Percentiles rank a stretch among this genome's conserved stretches.
phyloP scores from a whole-genome alignment of 2,113 vertebrate species.

The Podilymbus podiceps region DNA sequence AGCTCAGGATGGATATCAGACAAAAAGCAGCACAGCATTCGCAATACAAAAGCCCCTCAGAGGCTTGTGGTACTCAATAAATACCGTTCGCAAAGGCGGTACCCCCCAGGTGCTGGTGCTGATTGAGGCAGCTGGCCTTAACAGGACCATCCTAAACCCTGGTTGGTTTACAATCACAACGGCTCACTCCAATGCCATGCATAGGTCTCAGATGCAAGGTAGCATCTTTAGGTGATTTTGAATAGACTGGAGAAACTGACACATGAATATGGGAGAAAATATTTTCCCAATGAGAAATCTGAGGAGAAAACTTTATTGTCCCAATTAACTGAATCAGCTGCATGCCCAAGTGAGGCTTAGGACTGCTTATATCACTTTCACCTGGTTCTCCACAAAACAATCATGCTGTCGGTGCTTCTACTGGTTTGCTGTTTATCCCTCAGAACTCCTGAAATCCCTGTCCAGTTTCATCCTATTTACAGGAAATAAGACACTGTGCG shows the following conservation, averaged over 20 bases:
- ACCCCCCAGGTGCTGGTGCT: background rate
- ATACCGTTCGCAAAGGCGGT: background rate
- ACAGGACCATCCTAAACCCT: accelerated
- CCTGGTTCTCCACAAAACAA: background rate
- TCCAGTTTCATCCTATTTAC: background rate
- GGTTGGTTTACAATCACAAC: background rate
- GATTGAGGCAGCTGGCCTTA: background rate
- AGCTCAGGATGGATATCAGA: accelerated
- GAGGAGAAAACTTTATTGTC: background rate
- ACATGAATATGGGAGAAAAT: background rate
- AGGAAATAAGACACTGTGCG: background rate
- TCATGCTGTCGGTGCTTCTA: background rate
- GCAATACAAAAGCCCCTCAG: accelerated
- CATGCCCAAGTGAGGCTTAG: accelerated
- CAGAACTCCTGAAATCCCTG: background rate
- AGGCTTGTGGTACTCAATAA: accelerated
- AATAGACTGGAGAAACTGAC: background rate
- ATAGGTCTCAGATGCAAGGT: accelerated
- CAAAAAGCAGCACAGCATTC: accelerated
- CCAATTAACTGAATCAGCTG: background rate
- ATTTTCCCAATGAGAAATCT: background rate
- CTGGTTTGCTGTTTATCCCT: background rate
- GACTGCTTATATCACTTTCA: background rate
- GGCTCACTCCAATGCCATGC: accelerated
- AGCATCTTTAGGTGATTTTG: background rate